Percentiles rank a stretch among this genome's conserved stretches.
Evolutionary conservation across 2,797 vertebrate genomes (phyloP).

Genomic region (Corythornis leucogaster): DNA sequence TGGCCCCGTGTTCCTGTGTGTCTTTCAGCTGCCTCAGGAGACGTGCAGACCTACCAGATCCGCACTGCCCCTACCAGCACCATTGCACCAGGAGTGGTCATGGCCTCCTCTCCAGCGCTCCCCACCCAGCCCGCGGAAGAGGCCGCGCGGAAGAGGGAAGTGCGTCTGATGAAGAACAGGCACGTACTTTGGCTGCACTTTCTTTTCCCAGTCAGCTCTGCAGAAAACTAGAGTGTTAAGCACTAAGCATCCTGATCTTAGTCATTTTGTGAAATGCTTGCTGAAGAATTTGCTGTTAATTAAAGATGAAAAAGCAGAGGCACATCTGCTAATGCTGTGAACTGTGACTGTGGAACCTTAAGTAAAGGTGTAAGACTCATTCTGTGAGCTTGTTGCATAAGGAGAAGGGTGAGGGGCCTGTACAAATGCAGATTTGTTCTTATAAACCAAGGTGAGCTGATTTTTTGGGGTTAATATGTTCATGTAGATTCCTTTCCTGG

Average conservation of each 20-base stretch:
- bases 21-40: conserved; percentile 91
- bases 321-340: background rate
- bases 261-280: background rate
- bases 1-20: background rate
- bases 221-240: background rate
- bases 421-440: background rate
- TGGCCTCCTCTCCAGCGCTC: conserved; percentile 93
- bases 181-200: conserved; percentile 32
- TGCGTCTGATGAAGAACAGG: conserved; percentile 99
- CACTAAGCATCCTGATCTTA: background rate
- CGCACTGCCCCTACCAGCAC: conserved; percentile 92
- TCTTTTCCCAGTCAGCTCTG: background rate
- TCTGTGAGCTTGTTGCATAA: background rate
- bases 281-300: background rate
- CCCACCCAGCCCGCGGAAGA: conserved; percentile 91
- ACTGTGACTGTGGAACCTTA: background rate
- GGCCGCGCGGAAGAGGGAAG: conserved; percentile 95
- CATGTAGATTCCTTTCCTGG: background rate
- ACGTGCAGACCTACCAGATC: conserved; percentile 99
- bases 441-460: background rate
- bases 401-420: background rate
- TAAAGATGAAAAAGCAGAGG: background rate
- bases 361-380: background rate
- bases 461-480: background rate
- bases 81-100: conserved; percentile 93